Conservation (phyloP, 1,140 invertebrate genomes). For the Macrotrachela quadricornifera region DNA sequence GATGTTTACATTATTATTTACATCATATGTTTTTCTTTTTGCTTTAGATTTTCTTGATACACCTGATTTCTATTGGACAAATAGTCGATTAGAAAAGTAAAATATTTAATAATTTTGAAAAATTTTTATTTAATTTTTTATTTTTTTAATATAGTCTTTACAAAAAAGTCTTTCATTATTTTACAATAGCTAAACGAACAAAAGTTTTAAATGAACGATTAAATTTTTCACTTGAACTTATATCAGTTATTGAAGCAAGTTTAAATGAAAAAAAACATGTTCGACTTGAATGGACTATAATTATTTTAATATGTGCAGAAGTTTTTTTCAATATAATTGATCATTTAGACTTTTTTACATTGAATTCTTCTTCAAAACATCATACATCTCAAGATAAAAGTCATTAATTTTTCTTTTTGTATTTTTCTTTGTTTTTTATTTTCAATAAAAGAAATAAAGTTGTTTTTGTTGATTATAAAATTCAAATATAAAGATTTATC, state of each 20-base stretch:
- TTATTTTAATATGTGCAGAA: slow-evolving; percentile 76
- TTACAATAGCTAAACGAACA: slow-evolving; percentile 59
- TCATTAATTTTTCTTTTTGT: no score
- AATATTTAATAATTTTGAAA: slow-evolving; percentile 31
- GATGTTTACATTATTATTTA: no score
- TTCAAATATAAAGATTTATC: no score
- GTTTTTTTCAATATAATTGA: slow-evolving; percentile 30
- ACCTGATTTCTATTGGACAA: slow-evolving; percentile 91
- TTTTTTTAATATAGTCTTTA: no score
- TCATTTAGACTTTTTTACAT: no score
- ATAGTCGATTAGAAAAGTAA: slow-evolving; percentile 56
- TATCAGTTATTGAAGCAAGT: slow-evolving; percentile 61
- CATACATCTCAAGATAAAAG: no score
- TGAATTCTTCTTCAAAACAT: no score
- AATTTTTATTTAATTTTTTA: no score
- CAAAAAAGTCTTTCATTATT: slow-evolving; percentile 33
- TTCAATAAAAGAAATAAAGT: no score
- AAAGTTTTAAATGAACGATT: slow-evolving; percentile 82
- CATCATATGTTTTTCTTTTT: slow-evolving; percentile 31
- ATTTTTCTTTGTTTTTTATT: no score
- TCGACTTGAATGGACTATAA: slow-evolving; percentile 80
- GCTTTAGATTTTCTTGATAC: slow-evolving; percentile 72
- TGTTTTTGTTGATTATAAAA: no score
- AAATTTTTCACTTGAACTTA: slow-evolving; percentile 67
- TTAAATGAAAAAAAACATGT: slow-evolving; percentile 71